A percentile compares a stretch with the other conserved stretches of the same genome.
Conservation (phyloP, 1,140 invertebrate species). For the Saxidomus purpurata region DNA sequence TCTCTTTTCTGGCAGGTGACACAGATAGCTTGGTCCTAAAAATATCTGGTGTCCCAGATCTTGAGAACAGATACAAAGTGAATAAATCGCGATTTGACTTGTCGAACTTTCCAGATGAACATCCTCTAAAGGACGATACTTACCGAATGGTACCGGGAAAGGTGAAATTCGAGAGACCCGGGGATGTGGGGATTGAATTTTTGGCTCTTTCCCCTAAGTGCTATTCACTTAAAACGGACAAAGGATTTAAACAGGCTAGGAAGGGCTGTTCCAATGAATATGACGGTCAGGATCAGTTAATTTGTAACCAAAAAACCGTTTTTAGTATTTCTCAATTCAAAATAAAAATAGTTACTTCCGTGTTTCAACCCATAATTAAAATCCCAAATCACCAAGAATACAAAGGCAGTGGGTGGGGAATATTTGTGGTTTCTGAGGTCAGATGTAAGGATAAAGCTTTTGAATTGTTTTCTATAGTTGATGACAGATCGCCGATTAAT, state of each 20-base stretch:
- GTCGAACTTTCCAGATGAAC: neutral
- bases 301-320: too few relatives aligned
- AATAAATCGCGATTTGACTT: neutral
- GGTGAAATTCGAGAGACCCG: constrained; percentile 4
- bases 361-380: too few relatives aligned
- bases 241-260: neutral
- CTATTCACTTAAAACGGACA: neutral
- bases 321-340: too few relatives aligned
- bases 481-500: too few relatives aligned
- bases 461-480: too few relatives aligned
- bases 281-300: too few relatives aligned
- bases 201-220: neutral
- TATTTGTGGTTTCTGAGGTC: too few relatives aligned
- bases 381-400: too few relatives aligned
- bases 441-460: too few relatives aligned
- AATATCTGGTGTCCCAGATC: neutral
- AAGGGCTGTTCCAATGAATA: neutral
- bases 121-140: neutral
- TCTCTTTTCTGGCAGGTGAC: neutral
- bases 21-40: neutral
- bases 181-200: neutral
- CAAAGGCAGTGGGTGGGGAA: too few relatives aligned
- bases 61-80: neutral
- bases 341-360: too few relatives aligned
- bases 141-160: neutral